Evolutionary conservation across 2,797 vertebrate genomes (phyloP).

Genomic region (Squalus acanthias): DNA sequence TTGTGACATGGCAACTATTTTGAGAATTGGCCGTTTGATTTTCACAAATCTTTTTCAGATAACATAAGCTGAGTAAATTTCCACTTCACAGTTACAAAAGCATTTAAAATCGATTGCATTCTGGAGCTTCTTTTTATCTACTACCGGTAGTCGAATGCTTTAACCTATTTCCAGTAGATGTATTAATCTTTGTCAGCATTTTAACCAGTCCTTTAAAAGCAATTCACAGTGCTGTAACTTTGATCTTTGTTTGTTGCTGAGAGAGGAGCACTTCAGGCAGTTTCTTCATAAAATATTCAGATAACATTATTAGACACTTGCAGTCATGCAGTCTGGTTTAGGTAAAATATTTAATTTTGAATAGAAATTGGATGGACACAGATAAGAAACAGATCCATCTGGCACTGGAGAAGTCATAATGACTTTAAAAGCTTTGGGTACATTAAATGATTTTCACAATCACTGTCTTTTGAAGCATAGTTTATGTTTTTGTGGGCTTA

Average conservation of each 20-base stretch:
- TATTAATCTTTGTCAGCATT: constrained; percentile 32
- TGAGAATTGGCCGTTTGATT: not conserved
- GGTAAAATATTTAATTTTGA: constrained; percentile 34
- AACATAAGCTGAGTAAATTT: not conserved
- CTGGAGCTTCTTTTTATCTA: not conserved
- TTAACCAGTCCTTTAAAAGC: constrained; percentile 42
- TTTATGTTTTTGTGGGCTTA: constrained; percentile 3
- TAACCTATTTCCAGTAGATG: constrained; percentile 15
- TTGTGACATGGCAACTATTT: not conserved
- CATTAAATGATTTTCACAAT: constrained; percentile 6
- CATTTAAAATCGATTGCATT: constrained; percentile 16
- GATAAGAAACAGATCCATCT: not conserved
- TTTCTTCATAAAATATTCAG: constrained; percentile 56
- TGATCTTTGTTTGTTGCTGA: constrained; percentile 44
- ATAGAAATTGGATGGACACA: not conserved
- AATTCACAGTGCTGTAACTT: constrained; percentile 40
- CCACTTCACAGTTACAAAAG: not conserved
- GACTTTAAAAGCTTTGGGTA: not conserved
- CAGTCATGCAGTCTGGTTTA: constrained; percentile 24
- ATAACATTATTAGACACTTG: constrained; percentile 40
- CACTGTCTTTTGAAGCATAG: not conserved
- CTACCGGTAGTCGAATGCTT: not conserved
- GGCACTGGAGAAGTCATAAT: not conserved
- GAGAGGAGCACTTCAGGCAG: constrained; percentile 46
- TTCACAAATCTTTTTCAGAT: not conserved